These are phyloP conservation scores for Alaudala cheleensis DNA, from an alignment of 2,113 vertebrate species.

Conservation along the genomic window DNA sequence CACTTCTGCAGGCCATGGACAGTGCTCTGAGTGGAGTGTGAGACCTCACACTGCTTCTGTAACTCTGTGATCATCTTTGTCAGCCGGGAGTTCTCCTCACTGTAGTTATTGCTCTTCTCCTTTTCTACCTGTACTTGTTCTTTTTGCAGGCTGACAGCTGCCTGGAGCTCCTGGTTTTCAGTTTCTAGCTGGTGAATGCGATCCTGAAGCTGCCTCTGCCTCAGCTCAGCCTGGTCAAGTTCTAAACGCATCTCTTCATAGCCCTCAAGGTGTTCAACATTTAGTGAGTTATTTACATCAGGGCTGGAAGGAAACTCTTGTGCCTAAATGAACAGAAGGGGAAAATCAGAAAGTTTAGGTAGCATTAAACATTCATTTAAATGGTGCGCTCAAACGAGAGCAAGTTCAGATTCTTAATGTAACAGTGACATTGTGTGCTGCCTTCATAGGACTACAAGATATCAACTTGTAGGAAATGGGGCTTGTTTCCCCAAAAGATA, in stretches of 20 bases:
- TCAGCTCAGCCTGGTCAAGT: slow-evolving; percentile 88
- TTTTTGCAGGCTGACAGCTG: slow-evolving; percentile 30
- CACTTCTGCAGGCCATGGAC: slow-evolving; percentile 74
- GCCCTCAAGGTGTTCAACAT: slow-evolving; percentile 77
- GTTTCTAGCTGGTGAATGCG: slow-evolving; percentile 81
- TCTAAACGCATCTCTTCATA: slow-evolving; percentile 87
- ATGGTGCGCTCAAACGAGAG: background rate
- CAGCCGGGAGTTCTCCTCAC: slow-evolving; percentile 73
- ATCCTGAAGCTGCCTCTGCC: slow-evolving; percentile 79
- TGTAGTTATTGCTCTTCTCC: slow-evolving; percentile 60
- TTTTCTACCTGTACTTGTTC: slow-evolving; percentile 67
- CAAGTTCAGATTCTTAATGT: background rate
- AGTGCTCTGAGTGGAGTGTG: slow-evolving; percentile 68
- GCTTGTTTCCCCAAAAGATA: background rate
- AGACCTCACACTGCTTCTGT: slow-evolving; percentile 79
- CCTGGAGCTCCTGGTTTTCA: slow-evolving; percentile 84
- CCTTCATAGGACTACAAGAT: background rate
- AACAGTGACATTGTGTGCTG: background rate
- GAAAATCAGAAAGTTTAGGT: background rate
- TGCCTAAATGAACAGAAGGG: slow-evolving; percentile 61
- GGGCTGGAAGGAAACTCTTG: slow-evolving; percentile 81
- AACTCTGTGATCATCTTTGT: slow-evolving; percentile 74
- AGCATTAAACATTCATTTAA: background rate
- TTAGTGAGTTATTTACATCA: slow-evolving; percentile 79
- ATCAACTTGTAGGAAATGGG: background rate